A percentile compares a stretch with the other conserved stretches of the same genome.
These are phyloP conservation scores for Cololabis saira DNA, from an alignment of 2,113 vertebrate genomes.

Conservation along the genomic window DNA sequence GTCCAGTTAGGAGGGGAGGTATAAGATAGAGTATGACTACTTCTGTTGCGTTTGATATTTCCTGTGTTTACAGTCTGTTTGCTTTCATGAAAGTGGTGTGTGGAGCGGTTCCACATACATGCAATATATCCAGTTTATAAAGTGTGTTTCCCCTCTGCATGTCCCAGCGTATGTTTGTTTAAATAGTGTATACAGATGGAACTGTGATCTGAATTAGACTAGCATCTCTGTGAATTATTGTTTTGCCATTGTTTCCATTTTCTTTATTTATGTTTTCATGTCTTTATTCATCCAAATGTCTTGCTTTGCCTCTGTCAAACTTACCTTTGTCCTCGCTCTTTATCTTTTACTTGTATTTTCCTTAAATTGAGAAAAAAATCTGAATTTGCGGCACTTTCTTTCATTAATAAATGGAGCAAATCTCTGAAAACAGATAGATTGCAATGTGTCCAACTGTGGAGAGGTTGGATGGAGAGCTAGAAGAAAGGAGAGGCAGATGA, in stretches of 20 bases:
- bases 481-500: conserved; percentile 10
- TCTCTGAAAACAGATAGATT: conserved; percentile 17
- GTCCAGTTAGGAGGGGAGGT: conserved; percentile 28
- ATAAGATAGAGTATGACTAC: conserved; percentile 46
- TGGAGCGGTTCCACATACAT: too few relatives aligned
- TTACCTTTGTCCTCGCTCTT: conserved; percentile 12
- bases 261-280: conserved; percentile 65
- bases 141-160: conserved; percentile 51
- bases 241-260: too few relatives aligned
- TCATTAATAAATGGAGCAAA: conserved; percentile 24
- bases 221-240: conserved; percentile 58
- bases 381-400: conserved; percentile 1
- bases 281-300: conserved; percentile 40
- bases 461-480: background rate
- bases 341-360: conserved; percentile 30
- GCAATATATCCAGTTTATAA: conserved; percentile 37
- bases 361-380: conserved; percentile 16
- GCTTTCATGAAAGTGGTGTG: conserved; percentile 73
- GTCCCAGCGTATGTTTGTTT: conserved; percentile 58
- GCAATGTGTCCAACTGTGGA: conserved; percentile 11
- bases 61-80: conserved; percentile 68
- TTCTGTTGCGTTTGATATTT: conserved; percentile 58
- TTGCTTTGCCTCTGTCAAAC: conserved; percentile 36
- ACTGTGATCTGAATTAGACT: conserved; percentile 62
- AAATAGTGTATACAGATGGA: conserved; percentile 56